phyloP scores from a whole-genome alignment of 2,797 vertebrate genomes.

The Iguana delicatissima region DNA sequence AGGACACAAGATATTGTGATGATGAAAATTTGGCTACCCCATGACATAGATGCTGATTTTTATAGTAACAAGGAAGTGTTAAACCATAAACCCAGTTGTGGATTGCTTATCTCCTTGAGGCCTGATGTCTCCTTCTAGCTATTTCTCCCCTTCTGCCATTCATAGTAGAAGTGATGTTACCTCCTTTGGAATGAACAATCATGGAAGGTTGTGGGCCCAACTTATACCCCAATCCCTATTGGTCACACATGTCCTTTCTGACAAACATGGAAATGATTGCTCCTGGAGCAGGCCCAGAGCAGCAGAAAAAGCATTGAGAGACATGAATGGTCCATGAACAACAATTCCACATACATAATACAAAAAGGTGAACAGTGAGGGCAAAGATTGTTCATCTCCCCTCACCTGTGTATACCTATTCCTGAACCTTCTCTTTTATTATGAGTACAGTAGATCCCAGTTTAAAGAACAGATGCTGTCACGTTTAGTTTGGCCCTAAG shows the following conservation, averaged over 20 bases:
- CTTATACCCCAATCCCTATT: too few species aligned
- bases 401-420: background rate
- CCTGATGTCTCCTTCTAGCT: background rate
- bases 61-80: background rate
- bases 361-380: too few species aligned
- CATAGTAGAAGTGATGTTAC: background rate
- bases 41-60: background rate
- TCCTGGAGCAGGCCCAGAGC: too few species aligned
- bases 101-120: too few species aligned
- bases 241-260: too few species aligned
- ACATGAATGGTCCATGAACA: too few species aligned
- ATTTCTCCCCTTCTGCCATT: background rate
- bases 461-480: background rate
- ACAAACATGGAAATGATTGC: too few species aligned
- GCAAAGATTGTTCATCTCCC: background rate
- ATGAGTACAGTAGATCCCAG: background rate
- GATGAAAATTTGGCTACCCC: background rate
- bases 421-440: background rate
- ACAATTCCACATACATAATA: background rate
- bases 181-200: too few species aligned
- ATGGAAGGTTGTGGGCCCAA: too few species aligned
- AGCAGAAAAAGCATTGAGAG: too few species aligned
- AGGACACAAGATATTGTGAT: background rate
- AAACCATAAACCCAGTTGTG: background rate
- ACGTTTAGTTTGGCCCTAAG: background rate